phyloP scores from a whole-genome alignment of 2,888 invertebrate species.

The Leptopterna dolabrata region DNA sequence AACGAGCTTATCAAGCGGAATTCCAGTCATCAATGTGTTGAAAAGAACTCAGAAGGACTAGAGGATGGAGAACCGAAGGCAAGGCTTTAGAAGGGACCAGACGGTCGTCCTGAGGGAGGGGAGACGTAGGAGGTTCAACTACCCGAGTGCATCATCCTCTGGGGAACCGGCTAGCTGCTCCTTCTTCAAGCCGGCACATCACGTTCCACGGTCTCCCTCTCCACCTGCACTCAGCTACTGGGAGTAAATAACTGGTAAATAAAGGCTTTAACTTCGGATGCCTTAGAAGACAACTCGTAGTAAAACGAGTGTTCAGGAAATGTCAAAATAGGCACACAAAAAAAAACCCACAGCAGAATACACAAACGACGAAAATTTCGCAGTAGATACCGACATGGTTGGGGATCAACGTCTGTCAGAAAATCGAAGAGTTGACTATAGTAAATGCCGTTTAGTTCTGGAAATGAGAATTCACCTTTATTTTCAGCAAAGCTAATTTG shows the following conservation, averaged over 20 bases:
- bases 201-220: neutral
- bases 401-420: no score
- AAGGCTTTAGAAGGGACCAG: neutral
- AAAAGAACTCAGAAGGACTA: neutral
- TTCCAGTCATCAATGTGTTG: neutral
- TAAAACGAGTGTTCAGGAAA: no score
- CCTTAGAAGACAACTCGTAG: no score
- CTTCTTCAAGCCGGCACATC: neutral
- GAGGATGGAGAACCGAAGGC: neutral
- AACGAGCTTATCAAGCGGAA: neutral
- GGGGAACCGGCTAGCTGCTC: neutral
- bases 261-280: neutral
- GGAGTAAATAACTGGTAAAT: neutral
- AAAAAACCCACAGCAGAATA: no score
- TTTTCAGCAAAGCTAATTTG: no score
- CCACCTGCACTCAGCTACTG: neutral
- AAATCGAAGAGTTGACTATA: no score
- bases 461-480: no score
- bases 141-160: constrained; percentile 15
- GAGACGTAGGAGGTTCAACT: neutral
- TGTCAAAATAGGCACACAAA: no score
- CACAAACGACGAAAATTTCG: no score
- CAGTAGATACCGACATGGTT: no score
- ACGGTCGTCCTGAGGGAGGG: neutral
- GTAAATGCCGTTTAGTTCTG: no score